Evolutionary conservation across 2,888 invertebrate species (phyloP), one percentile per base, ranked within the genome.

Genomic region (Carterocephalus palaemon): DNA sequence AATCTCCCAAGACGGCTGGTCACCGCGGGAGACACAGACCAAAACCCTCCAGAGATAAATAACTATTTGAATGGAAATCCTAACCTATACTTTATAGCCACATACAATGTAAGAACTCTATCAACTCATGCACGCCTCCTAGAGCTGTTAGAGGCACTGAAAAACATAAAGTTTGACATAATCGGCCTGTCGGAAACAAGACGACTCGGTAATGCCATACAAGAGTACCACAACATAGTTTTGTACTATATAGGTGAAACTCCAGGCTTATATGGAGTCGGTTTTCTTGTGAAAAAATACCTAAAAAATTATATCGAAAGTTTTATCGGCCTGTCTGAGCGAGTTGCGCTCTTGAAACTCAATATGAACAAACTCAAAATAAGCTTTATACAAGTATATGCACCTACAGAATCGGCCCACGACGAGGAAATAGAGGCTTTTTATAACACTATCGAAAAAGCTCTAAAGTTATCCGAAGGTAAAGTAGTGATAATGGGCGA

Each of bases 1-100:
- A 6, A 39, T 52, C 52, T 53, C 49, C 51, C 55, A 56, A 49
- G 6, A 42, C 50, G 51, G 54, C 31, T 41, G 47, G 53, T 49
- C 47, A 47, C 48, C 48, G 52, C 40, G 52, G 47, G 39, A 48
- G 51, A 46, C 22, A 13, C 41, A n/a, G 52, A 51, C 56, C 49
- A 50, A 26, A 49, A 56, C 53, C 53, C 50, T 53, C 53, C 40
- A 49, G 48, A 46, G 34, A 29, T 7, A 6, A 17, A 32, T 1
- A 19, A 19, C 17, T 19, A 17, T 32, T 9, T 15, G 9, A 23
- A 3, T 6, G 5, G n/a, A 23, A 4, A n/a, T 3, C n/a, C n/a
- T 23, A 4, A 7, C 4, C 23, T 7, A n/a, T n/a, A 23, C 23
- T 19, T 19, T 19, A 23, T 23, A 4, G 23, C 23, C 15, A 33